Base-by-base conservation (phyloP, 2,113 vertebrate genomes). In the Neopipo cinnamomea region DNA sequence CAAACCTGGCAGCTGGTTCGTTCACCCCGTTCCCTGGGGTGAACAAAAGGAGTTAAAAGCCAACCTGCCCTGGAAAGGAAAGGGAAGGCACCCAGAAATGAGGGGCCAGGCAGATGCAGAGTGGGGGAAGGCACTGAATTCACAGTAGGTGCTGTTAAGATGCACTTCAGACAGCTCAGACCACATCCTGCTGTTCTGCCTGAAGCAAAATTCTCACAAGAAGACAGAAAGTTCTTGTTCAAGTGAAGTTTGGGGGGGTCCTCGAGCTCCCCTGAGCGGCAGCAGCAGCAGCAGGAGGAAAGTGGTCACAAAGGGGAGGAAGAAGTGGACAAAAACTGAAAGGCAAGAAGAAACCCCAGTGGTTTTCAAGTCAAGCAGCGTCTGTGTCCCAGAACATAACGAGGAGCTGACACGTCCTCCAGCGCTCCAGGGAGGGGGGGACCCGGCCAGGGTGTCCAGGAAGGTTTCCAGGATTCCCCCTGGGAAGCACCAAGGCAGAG, bases 141-240 rank as follows among this genome's bases (percentile, higher is more conserved):
- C 39, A 28, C 46, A 44, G 3, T 0, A 30, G 47, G 9, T 9
- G 56, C 39, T 21, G 33, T 2, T 2, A 3, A 25, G 1, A 8
- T 2, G 14, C 3, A 4, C 39, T 23, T 33, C 80, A 68, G 42
- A 2, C 80, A 46, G 0, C 10, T 35, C 63, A n/a, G 56, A 22
- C 5, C 56, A 35, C 82, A 39, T 35, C 59, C 75, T 66, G 72
- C 2, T 11, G 5, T 8, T 72, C 24, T 61, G 62, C 78, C 71
- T 9, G 19, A 2, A 49, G 67, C 24, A 17, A 17, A 56, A n/a
- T 5, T 12, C 41, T 31, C 59, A n/a, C 7, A 1, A 12, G 2
- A 52, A 63, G 55, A 18, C 5, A 18, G 10, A 19, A 72, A 85
- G 46, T 22, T 81, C 30, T 5, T 7, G 12, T 4, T 25, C 3